Evolutionary conservation across 2,888 invertebrate species (phyloP), one percentile per base, ranked within the genome.

Genomic region (Xylocampa areola): DNA sequence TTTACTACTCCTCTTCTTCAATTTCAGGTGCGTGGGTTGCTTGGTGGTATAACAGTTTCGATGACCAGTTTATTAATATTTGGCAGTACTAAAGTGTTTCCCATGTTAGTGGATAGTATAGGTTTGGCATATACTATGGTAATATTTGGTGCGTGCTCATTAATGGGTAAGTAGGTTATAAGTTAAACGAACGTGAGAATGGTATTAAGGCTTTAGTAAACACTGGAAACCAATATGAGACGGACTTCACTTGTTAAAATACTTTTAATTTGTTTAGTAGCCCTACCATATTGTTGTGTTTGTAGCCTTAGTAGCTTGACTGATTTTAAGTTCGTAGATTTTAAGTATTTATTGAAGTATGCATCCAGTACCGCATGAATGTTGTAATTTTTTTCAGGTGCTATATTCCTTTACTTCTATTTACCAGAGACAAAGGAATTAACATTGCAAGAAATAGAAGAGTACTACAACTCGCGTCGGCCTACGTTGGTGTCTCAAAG

Each of bases 361-460:
- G n/a, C n/a, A n/a, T n/a, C n/a, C n/a, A n/a, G n/a, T n/a, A n/a
- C n/a, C n/a, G n/a, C n/a, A 43, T 39, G 4, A 25, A 32, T 33
- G 32, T 37, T 50, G 35, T 45, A 25, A 29, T 51, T 29, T 63
- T 13, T 88, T 74, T 4, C 80, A 91, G 95, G 94, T 29, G 84
- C 93, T 1, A 54, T 95, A 17, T 95, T 94, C 76, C 90, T 96
- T 49, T 96, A 93, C 65, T 81, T 92, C 39, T 95, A 84, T 57
- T 80, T 96, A 11, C 96, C 96, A 1, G 96, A 96, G 83, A 96
- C 96, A 2, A 95, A 95, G 78, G 94, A 92, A 8, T 91, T 95
- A 68, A 93, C 95, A 0, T 87, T 96, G 1, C 95, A 95, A 82
- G 96, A 96, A 79, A 96, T 96, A 39, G 96, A 96, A 82, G 96